Evolutionary conservation across 2,113 vertebrate species (phyloP).

Genomic region (Uropsilus gracilis): DNA sequence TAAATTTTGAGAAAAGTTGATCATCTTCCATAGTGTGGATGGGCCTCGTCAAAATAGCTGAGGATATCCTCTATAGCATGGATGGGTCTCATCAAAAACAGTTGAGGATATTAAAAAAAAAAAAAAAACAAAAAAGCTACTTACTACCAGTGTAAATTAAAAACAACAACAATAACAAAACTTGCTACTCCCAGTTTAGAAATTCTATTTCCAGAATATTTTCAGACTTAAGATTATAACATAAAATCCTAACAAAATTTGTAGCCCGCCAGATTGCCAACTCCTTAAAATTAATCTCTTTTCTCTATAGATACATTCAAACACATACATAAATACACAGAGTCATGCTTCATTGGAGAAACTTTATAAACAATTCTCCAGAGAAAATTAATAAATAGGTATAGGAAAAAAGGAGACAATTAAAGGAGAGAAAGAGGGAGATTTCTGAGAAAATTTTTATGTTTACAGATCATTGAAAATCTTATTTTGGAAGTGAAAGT

Average conservation of each 20-base stretch:
- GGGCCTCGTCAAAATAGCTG: neutral
- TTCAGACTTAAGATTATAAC: neutral
- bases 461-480: neutral
- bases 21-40: neutral
- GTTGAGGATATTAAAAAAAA: neutral
- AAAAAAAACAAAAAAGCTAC: too few relatives aligned
- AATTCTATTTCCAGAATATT: neutral
- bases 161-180: too few relatives aligned
- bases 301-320: accelerated
- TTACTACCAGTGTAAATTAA: too few relatives aligned
- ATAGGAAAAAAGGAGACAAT: neutral
- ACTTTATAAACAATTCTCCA: too few relatives aligned
- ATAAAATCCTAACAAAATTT: neutral
- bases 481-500: neutral
- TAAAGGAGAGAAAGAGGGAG: neutral
- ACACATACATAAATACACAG: too few relatives aligned
- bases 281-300: neutral
- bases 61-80: neutral
- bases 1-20: too few relatives aligned
- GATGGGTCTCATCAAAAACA: neutral
- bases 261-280: neutral
- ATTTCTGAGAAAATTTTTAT: neutral
- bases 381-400: neutral
- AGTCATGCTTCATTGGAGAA: too few relatives aligned
- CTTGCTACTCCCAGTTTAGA: neutral